These are phyloP conservation scores for Sabatieria punctata DNA, from an alignment of 2,888 invertebrate species.

Conservation along the genomic window DNA sequence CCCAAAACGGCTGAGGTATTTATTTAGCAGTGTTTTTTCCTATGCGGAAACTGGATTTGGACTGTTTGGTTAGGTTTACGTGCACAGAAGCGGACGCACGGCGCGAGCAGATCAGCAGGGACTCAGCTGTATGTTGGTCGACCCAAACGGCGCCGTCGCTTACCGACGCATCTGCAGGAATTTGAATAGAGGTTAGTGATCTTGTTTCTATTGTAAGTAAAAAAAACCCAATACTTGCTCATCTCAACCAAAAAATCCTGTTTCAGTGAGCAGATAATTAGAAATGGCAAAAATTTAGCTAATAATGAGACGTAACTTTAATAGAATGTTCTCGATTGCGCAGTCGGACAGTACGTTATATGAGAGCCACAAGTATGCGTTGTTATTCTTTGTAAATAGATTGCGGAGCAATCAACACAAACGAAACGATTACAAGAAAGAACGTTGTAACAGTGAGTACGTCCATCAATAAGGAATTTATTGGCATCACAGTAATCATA, in stretches of 20 bases:
- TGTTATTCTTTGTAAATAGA: too few relatives aligned
- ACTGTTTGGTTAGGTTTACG: conserved; percentile 51
- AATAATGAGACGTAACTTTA: too few relatives aligned
- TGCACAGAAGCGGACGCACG: conserved; percentile 89
- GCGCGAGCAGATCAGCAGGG: conserved; percentile 76
- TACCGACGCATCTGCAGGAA: conserved; percentile 62
- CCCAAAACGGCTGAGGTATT: conserved; percentile 70
- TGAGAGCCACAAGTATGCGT: too few relatives aligned
- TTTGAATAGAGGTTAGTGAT: conserved; percentile 53
- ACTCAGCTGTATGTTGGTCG: conserved; percentile 73
- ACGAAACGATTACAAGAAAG: too few relatives aligned
- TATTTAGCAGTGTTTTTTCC: conserved; percentile 1
- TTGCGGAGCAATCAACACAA: too few relatives aligned
- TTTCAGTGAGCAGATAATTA: not conserved
- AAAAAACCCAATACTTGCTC: too few relatives aligned
- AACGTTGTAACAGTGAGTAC: too few relatives aligned
- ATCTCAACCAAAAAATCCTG: not conserved
- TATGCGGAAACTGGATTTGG: not conserved
- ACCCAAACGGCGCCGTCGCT: conserved; percentile 60
- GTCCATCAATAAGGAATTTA: too few relatives aligned
- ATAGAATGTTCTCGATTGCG: not conserved
- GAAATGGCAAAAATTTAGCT: not conserved
- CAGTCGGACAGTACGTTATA: too few relatives aligned
- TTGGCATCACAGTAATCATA: too few relatives aligned
- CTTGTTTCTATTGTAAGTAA: not conserved